Evolutionary conservation across 2,888 invertebrate genomes (phyloP).

Genomic region (Eulithis testata): DNA sequence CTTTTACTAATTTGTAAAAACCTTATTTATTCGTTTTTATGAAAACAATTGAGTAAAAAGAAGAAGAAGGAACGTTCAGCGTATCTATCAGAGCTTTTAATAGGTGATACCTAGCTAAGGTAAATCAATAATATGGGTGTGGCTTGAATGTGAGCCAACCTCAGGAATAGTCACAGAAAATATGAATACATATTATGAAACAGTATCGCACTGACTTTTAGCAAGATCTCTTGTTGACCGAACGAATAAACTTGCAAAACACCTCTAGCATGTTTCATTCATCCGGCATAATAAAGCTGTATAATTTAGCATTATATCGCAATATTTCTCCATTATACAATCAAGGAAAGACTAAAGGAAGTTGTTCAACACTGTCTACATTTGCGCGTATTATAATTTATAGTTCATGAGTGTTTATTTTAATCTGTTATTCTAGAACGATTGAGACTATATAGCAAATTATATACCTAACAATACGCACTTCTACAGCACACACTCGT

Average conservation of each 20-base stretch:
- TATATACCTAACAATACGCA: slow-evolving; percentile 27
- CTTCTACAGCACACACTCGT: slow-evolving; percentile 25
- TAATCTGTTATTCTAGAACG: slow-evolving; percentile 15
- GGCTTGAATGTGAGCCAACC: background rate
- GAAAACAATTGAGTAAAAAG: too few relatives aligned
- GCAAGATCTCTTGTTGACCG: slow-evolving; percentile 23
- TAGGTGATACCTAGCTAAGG: background rate
- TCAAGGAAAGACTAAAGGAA: slow-evolving; percentile 25
- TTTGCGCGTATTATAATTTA: background rate
- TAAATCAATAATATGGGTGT: background rate
- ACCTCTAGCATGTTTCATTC: slow-evolving; percentile 33
- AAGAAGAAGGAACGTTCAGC: too few relatives aligned
- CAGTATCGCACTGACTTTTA: slow-evolving; percentile 8
- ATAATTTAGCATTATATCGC: slow-evolving; percentile 21
- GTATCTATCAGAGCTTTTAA: background rate
- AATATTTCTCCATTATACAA: slow-evolving; percentile 27
- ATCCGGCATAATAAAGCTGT: slow-evolving; percentile 26
- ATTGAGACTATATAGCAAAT: slow-evolving; percentile 11
- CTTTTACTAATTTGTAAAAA: too few relatives aligned
- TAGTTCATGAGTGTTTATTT: slow-evolving; percentile 10
- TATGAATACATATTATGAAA: slow-evolving; percentile 5
- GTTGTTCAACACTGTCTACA: slow-evolving; percentile 9
- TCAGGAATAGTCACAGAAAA: background rate
- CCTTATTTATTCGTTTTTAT: too few relatives aligned
- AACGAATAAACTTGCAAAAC: slow-evolving; percentile 25